Base-by-base conservation (phyloP, 2,797 vertebrate species). In the Pitangus sulphuratus region DNA sequence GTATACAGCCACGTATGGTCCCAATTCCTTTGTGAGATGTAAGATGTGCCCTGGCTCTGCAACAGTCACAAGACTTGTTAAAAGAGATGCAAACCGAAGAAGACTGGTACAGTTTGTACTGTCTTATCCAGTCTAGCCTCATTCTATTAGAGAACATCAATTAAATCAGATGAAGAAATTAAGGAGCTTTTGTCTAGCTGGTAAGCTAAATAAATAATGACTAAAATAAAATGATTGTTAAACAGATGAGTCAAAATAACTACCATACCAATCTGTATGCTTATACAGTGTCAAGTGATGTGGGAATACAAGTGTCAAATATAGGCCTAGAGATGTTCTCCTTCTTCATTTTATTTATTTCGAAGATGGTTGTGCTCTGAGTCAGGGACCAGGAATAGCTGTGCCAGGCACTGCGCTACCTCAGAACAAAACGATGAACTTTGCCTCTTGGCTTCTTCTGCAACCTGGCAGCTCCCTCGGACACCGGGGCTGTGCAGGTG, bases 191-290 rank as follows among this genome's bases (percentile, higher is more conserved):
- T 90, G 65, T 93, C 91, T 93, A 86, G 80, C 50, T 7, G 2
- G 57, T 28, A 50, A 91, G 79, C 91, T 95, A 95, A 94, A 93
- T 93, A 94, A 95, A 95, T 91, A 86, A 86, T 95, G 95, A 95
- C 90, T 81, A 65, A 93, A 93, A 91, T 39, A 78, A 96, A 91
- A 65, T 26, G 1, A 89, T 88, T 31, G 57, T 86, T 93, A 78
- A 94, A 90, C 79, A 76, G 65, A 84, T 81, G 61, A 90, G 87
- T 84, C 87, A 88, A 93, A 95, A 69, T 78, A 95, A 54, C 87
- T 76, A n/a, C 61, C 89, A 58, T 47, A 75, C 42, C 48, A 30
- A 61, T 51, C 48, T 0, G 0, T 33, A 54, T 47, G 83, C 94
- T 95, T 96, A 75, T 61, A 61, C 84, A 81, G 82, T 13, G 35